Evolutionary conservation across 1,140 invertebrate species (phyloP).

Genomic region (Colletes latitarsis): DNA sequence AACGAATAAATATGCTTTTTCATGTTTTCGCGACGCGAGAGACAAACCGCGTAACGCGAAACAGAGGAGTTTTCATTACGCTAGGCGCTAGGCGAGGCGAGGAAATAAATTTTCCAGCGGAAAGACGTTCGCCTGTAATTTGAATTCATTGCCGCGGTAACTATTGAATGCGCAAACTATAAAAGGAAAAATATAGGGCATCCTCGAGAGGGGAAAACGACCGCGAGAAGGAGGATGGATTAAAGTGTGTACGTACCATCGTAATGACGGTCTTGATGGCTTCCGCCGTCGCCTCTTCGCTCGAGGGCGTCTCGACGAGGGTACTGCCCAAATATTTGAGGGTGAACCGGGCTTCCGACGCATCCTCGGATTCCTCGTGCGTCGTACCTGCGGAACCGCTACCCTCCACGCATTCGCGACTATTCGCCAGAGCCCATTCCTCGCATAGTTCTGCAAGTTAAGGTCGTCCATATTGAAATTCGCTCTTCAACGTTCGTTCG

Average conservation of each 20-base stretch:
- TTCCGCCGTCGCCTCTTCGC: conserved; percentile 84
- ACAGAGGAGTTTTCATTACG: too few species aligned
- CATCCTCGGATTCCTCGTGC: conserved; percentile 82
- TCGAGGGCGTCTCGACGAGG: conserved; percentile 85
- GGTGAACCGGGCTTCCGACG: conserved; percentile 83
- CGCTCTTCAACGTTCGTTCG: conserved; percentile 2
- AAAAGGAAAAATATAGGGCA: too few species aligned
- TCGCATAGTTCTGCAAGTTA: conserved; percentile 87
- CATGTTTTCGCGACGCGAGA: too few species aligned
- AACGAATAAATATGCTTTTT: too few species aligned
- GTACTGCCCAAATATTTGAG: conserved; percentile 89
- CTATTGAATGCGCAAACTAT: too few species aligned
- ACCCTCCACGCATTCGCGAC: conserved; percentile 83
- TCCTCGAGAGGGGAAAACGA: neutral
- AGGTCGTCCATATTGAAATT: conserved; percentile 32
- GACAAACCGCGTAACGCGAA: too few species aligned
- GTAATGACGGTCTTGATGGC: conserved; percentile 87
- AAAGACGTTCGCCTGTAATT: too few species aligned
- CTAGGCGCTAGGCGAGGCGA: too few species aligned
- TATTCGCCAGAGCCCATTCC: conserved; percentile 87
- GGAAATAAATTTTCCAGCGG: too few species aligned
- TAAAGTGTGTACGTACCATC: conserved; percentile 78
- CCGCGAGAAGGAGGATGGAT: neutral
- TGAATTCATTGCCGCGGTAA: too few species aligned
- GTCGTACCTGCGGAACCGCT: conserved; percentile 77